Evolutionary conservation across 2,113 vertebrate genomes (phyloP).

Genomic region (Sinocyclocheilus maitianheensis): DNA sequence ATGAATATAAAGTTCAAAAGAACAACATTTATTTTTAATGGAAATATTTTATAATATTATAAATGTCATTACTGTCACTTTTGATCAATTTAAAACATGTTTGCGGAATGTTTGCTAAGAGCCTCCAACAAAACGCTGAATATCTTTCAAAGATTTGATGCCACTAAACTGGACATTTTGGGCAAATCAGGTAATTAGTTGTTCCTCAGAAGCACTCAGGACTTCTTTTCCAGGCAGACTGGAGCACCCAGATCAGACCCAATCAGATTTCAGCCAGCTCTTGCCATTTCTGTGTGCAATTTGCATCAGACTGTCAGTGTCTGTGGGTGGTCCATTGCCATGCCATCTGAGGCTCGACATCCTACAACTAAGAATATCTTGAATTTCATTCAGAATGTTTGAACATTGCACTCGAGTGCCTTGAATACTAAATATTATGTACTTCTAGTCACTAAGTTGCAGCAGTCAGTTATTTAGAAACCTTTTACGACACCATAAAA

Average conservation of each 20-base stretch:
- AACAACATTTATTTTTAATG: not conserved
- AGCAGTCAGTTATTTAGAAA: constrained; percentile 13
- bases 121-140: too few species aligned
- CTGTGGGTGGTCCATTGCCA: not conserved
- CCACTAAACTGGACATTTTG: not conserved
- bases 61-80: too few species aligned
- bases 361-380: not conserved
- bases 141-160: not conserved
- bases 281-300: constrained; percentile 8
- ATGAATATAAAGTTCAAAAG: not conserved
- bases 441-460: constrained; percentile 10
- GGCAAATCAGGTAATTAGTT: not conserved
- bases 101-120: not conserved
- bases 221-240: not conserved
- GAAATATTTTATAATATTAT: too few species aligned
- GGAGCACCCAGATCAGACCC: not conserved
- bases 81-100: too few species aligned
- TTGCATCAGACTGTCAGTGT: not conserved
- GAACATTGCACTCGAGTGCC: not conserved
- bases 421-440: not conserved
- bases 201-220: not conserved
- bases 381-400: not conserved
- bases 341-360: not conserved
- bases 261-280: not conserved
- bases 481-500: constrained; percentile 30